Percentiles rank a stretch among this genome's conserved stretches.
Conservation (phyloP, 2,113 vertebrate genomes). For the Pseudorhombus dupliciocellatus region DNA sequence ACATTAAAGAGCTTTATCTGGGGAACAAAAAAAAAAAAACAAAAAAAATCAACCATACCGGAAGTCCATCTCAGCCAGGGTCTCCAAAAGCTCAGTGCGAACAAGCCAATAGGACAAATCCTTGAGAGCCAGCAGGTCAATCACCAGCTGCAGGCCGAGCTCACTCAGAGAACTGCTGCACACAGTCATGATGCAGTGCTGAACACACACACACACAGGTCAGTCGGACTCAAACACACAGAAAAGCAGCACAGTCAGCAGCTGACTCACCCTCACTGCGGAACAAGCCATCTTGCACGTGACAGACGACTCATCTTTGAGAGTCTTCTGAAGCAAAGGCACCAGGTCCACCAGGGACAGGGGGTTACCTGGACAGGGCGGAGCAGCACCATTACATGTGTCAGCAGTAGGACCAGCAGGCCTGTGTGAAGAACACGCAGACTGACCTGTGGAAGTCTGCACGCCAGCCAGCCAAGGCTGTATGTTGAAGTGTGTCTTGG, state of each 20-base stretch:
- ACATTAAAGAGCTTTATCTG: background rate
- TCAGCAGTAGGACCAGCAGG: background rate
- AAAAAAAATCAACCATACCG: conserved; percentile 75
- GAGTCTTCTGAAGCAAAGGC: conserved; percentile 86
- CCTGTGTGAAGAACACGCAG: background rate
- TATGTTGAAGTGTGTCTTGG: conserved; percentile 88
- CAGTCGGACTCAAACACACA: conserved; percentile 8
- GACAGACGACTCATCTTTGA: conserved; percentile 95
- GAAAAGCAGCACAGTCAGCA: background rate
- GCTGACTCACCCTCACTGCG: conserved; percentile 88
- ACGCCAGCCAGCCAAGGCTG: conserved; percentile 87
- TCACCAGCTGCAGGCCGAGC: conserved; percentile 89
- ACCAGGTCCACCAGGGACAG: conserved; percentile 90
- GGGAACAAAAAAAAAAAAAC: background rate
- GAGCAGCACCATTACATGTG: background rate
- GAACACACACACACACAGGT: conserved; percentile 46
- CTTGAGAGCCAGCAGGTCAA: conserved; percentile 87
- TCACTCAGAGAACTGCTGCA: conserved; percentile 91
- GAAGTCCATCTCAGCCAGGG: conserved; percentile 94
- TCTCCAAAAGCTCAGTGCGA: conserved; percentile 94
- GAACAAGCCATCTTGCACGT: conserved; percentile 95
- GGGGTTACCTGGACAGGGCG: conserved; percentile 81
- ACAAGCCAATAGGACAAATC: conserved; percentile 96
- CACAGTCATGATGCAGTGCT: conserved; percentile 93
- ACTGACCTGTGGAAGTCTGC: conserved; percentile 85